A percentile compares a stretch with the other conserved stretches of the same genome.
phyloP scores from a whole-genome alignment of 37 sponge, comb jelly and placozoan species.

The Spongilla lacustris region DNA sequence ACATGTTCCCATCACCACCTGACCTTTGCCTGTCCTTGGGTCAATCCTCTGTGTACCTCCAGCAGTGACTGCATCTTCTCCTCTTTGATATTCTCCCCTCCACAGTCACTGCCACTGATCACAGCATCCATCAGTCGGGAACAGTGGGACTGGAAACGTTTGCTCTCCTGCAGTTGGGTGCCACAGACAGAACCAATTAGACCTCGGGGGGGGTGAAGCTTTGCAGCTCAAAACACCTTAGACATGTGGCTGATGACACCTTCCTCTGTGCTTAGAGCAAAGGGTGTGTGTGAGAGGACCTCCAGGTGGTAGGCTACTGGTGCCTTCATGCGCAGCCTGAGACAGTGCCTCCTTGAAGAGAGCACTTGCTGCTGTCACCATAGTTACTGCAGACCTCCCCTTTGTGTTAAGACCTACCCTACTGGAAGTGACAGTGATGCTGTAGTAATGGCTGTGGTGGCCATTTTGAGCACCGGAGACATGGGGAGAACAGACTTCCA shows the following conservation, averaged over 20 bases:
- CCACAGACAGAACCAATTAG: neutral
- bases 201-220: too few species aligned
- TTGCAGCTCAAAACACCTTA: conserved; percentile 69
- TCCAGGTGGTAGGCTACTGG: conserved; percentile 72
- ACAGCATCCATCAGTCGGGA: neutral
- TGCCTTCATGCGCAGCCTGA: conserved; percentile 49
- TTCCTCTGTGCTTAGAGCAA: conserved; percentile 58
- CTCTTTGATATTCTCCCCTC: neutral
- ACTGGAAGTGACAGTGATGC: conserved; percentile 43
- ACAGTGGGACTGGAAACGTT: conserved; percentile 27
- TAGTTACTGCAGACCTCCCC: neutral
- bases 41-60: neutral
- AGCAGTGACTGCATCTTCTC: conserved; percentile 2
- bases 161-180: conserved; percentile 29
- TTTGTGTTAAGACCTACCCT: conserved; percentile 36
- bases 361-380: neutral
- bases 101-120: conserved; percentile 5
- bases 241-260: conserved; percentile 15
- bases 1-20: too few species aligned
- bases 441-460: conserved; percentile 56
- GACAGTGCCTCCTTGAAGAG: neutral
- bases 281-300: conserved; percentile 49
- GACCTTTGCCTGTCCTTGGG: neutral
- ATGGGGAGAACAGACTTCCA: conserved; percentile 51
- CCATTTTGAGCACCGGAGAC: conserved; percentile 29